These are phyloP conservation scores for Anastatus disparis DNA, from an alignment of 1,140 invertebrate genomes.

Conservation along the genomic window DNA sequence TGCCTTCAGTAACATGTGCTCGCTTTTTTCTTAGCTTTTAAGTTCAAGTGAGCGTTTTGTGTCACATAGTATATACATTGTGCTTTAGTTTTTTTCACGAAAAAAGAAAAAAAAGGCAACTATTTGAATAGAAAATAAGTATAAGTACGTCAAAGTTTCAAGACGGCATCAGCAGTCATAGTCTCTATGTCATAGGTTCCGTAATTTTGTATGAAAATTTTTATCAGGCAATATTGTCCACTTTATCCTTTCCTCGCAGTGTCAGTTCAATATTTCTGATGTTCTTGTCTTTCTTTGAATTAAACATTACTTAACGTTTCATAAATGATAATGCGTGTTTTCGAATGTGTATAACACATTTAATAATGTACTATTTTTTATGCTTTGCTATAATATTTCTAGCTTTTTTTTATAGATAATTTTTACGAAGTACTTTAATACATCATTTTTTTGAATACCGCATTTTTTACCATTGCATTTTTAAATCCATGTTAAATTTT, in stretches of 20 bases:
- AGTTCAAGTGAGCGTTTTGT: slow-evolving; percentile 21
- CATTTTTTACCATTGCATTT: slow-evolving; percentile 44
- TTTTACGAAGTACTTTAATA: slow-evolving; percentile 33
- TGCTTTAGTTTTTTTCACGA: slow-evolving; percentile 9
- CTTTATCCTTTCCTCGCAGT: slow-evolving; percentile 24
- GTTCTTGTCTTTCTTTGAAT: slow-evolving; percentile 25
- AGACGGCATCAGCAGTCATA: not conserved
- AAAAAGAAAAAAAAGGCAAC: slow-evolving; percentile 8
- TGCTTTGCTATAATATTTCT: slow-evolving; percentile 34
- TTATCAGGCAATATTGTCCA: slow-evolving; percentile 22
- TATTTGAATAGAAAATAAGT: slow-evolving; percentile 5
- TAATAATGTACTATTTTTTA: slow-evolving; percentile 34
- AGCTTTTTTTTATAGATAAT: slow-evolving; percentile 34
- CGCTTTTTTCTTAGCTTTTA: not conserved
- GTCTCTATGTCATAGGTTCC: slow-evolving; percentile 7
- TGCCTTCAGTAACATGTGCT: slow-evolving; percentile 35
- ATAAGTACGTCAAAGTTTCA: not conserved
- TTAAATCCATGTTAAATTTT: slow-evolving; percentile 52
- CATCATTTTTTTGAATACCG: slow-evolving; percentile 41
- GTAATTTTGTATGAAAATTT: slow-evolving; percentile 2
- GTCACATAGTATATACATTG: slow-evolving; percentile 34
- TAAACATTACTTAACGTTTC: slow-evolving; percentile 36
- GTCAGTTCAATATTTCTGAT: slow-evolving; percentile 29
- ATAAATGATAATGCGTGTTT: slow-evolving; percentile 28
- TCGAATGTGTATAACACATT: slow-evolving; percentile 48